Evolutionary conservation across 1,140 invertebrate species (phyloP).

Genomic region (Pentalonia nigronervosa): DNA sequence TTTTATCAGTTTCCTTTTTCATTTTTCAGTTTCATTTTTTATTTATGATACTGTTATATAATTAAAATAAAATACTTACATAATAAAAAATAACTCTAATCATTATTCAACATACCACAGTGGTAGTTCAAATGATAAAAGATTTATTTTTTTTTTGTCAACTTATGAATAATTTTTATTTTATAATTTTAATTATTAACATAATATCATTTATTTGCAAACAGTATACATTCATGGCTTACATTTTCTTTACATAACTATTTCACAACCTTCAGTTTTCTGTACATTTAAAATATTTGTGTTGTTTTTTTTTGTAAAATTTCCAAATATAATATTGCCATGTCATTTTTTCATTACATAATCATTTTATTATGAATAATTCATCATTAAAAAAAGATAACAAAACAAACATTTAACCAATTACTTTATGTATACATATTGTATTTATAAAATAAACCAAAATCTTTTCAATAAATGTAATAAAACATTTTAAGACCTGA

Average conservation of each 20-base stretch:
- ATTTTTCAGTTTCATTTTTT: no score
- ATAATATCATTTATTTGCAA: not conserved
- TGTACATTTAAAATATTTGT: no score
- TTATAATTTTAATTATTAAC: not conserved
- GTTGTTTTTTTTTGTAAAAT: not conserved
- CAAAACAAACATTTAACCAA: not conserved
- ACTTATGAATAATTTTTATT: not conserved
- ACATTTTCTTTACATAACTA: not conserved
- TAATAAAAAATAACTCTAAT: no score
- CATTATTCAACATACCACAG: not conserved
- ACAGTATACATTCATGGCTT: not conserved
- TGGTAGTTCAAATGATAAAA: not conserved
- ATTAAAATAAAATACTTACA: not conserved
- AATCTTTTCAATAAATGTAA: not conserved
- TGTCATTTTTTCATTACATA: not conserved
- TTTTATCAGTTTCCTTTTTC: no score
- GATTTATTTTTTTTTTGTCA: not conserved
- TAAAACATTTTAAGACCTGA: not conserved
- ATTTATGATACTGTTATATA: not conserved
- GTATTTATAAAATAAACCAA: not conserved
- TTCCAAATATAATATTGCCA: no score
- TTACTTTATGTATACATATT: not conserved
- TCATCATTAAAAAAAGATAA: not conserved
- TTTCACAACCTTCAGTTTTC: not conserved
- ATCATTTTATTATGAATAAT: conserved; percentile 3